These are phyloP conservation scores for Parthenolecanium corni DNA, from an alignment of 2,888 invertebrate species.

Conservation along the genomic window DNA sequence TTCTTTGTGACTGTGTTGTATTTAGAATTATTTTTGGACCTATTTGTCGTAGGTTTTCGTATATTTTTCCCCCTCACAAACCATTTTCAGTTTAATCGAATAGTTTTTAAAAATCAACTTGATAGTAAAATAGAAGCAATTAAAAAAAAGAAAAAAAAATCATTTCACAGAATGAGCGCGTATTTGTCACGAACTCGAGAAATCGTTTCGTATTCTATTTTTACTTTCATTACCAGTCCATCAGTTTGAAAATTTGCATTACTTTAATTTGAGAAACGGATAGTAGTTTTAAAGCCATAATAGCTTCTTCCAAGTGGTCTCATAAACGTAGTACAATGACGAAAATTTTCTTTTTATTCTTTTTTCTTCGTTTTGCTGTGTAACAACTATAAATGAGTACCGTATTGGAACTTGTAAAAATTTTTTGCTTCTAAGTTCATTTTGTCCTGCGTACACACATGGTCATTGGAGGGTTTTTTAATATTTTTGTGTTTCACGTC, in stretches of 20 bases:
- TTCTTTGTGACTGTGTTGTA: slow-evolving; percentile 17
- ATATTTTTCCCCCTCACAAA: background rate
- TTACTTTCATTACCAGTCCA: no score
- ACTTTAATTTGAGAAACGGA: no score
- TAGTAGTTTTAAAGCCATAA: no score
- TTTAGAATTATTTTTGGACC: slow-evolving; percentile 8
- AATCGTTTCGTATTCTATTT: background rate
- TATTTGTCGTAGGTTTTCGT: background rate
- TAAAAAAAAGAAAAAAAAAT: background rate
- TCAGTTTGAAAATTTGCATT: no score
- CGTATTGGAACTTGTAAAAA: background rate
- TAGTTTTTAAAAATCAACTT: background rate
- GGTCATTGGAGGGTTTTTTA: background rate
- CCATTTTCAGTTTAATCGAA: background rate
- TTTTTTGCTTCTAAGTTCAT: background rate
- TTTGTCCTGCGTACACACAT: background rate
- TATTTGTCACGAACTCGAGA: background rate
- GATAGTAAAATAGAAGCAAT: background rate
- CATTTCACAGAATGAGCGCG: background rate
- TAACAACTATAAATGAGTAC: background rate
- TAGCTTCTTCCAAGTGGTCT: no score
- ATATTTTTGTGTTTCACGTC: slow-evolving; percentile 16
- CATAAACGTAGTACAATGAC: background rate
- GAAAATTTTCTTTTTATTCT: slow-evolving; percentile 17
- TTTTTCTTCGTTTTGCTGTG: slow-evolving; percentile 9